Evolutionary conservation across 2,113 vertebrate species (phyloP).

Genomic region (Scytalopus superciliaris): DNA sequence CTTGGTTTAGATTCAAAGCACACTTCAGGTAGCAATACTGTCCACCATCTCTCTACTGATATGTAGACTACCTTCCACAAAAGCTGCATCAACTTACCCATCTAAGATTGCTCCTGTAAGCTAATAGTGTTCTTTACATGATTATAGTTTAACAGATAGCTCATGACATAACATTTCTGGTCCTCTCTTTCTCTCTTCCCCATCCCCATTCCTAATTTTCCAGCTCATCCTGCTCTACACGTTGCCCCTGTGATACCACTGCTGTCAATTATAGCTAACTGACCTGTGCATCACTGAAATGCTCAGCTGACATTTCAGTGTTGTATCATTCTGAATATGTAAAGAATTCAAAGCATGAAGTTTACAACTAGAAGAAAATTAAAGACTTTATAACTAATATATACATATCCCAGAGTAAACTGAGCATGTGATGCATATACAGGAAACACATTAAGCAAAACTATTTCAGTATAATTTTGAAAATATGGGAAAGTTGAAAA

Average conservation of each 20-base stretch:
- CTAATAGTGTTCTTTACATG: not conserved
- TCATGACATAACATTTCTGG: not conserved
- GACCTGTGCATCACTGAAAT: not conserved
- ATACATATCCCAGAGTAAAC: not conserved
- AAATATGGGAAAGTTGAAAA: not conserved
- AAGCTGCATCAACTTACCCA: not conserved
- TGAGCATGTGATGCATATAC: not conserved
- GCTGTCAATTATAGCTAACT: not conserved
- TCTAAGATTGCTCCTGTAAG: not conserved
- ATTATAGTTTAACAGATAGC: not conserved
- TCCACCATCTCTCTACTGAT: not conserved
- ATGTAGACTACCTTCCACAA: not conserved
- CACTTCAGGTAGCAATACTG: not conserved
- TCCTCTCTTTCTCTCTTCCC: not conserved
- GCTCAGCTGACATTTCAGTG: not conserved
- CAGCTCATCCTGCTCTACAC: not conserved
- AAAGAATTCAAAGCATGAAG: not conserved
- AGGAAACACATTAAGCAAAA: not conserved
- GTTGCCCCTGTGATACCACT: not conserved
- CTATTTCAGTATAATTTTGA: not conserved
- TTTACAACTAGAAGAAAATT: not conserved
- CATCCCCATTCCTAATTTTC: rapidly evolving
- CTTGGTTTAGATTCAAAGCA: not conserved
- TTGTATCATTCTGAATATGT: not conserved
- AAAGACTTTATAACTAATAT: not conserved